Percentiles rank a stretch among this genome's conserved stretches.
Evolutionary conservation across 2,888 invertebrate species (phyloP).

Genomic region (Abrostola tripartita): DNA sequence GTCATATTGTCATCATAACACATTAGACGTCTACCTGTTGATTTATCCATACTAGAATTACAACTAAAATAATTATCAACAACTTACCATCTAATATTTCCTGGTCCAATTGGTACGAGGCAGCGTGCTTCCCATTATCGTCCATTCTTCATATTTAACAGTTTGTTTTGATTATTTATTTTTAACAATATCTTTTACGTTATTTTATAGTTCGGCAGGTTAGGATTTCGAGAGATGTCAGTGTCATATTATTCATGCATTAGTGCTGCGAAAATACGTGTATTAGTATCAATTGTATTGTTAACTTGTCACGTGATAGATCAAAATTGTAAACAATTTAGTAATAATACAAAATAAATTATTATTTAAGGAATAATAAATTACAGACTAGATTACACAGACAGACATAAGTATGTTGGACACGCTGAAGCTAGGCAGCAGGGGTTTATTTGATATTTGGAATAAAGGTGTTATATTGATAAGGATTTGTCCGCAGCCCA

Average conservation of each 20-base stretch:
- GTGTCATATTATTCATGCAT: constrained; percentile 33
- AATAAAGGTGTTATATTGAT: no score
- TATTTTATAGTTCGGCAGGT: constrained; percentile 68
- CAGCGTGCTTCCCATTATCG: constrained; percentile 82
- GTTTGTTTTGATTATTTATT: constrained; percentile 70
- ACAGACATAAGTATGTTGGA: no score
- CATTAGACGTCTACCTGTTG: constrained; percentile 58
- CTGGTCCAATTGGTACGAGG: constrained; percentile 84
- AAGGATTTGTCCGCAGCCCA: no score
- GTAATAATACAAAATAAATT: no score
- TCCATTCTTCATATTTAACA: constrained; percentile 87
- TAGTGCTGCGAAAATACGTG: constrained; percentile 24
- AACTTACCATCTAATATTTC: constrained; percentile 84
- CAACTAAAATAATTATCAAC: constrained; percentile 55
- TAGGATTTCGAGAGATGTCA: constrained; percentile 57
- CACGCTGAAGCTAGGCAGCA: no score
- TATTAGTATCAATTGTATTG: neutral
- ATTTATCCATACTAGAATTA: constrained; percentile 62
- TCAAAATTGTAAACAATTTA: neutral
- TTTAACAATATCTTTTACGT: constrained; percentile 65
- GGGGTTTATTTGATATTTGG: no score
- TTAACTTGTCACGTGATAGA: neutral
- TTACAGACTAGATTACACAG: no score
- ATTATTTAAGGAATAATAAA: no score
- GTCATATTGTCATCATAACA: constrained; percentile 63